Evolutionary conservation across 2,113 vertebrate species (phyloP), one percentile per base, ranked within the genome.

Genomic region (Eulemur rufifrons): DNA sequence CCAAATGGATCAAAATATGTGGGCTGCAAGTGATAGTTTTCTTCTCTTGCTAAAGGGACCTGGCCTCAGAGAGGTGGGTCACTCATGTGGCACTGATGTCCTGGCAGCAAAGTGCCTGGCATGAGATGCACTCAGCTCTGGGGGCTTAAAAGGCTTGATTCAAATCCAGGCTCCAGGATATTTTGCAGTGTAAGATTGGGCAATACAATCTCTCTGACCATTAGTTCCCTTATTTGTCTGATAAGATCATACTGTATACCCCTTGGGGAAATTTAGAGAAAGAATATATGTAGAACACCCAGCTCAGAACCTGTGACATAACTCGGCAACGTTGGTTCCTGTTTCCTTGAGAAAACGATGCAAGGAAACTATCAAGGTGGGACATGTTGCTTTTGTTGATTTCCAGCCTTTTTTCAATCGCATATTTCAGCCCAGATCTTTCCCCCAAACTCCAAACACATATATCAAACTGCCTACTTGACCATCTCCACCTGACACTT

Each of bases 1-100:
- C 45, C n/a, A 1, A 0, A 1, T 0, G 11, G 13, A 13, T 32
- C 3, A 1, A 25, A 12, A 37, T 5, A 3, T 4, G 0, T n/a
- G 59, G 17, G 39, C 63, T 66, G 10, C 56, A 29, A 2, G 32
- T 15, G 80, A 8, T 5, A 1, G 13, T 52, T 66, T 39, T 25
- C 89, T 61, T 78, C 97, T 45, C 8, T 39, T 34, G 15, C 47
- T 20, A 5, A 68, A 32, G 20, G 63, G 47, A 29, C 25, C 39
- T 29, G 45, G 25, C 39, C 61, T 89, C 74, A 27, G 56, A 86
- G 27, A 20, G 42, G 9, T 1, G 6, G 37, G 54, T 11, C n/a
- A 21, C 47, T 32, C 59, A 7, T 0, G 4, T 13, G 5, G 37
- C 7, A 2, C 68, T 13, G 42, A 52, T 10, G 8, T 32, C 37